phyloP scores from a whole-genome alignment of 2,888 invertebrate genomes.

The Schizotus pectinicornis region DNA sequence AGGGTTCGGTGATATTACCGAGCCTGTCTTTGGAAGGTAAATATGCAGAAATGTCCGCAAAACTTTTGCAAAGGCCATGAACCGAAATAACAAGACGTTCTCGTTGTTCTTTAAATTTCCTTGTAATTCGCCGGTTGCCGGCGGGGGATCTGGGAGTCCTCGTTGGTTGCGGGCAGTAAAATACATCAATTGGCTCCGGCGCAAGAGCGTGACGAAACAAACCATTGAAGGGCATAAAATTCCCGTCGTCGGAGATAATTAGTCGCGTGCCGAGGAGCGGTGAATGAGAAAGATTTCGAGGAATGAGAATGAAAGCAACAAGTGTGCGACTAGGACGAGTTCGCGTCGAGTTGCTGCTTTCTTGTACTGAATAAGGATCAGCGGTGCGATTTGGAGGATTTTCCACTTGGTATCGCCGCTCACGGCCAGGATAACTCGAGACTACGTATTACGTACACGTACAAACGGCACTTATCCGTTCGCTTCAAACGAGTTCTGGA shows the following conservation, averaged over 20 bases:
- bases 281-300: slow-evolving; percentile 40
- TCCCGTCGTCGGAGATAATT: slow-evolving; percentile 43
- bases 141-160: no score
- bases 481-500: slow-evolving; percentile 13
- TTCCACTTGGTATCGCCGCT: slow-evolving; percentile 29
- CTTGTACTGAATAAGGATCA: slow-evolving; percentile 30
- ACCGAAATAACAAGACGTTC: no score
- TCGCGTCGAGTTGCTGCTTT: slow-evolving; percentile 24
- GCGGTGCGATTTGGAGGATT: slow-evolving; percentile 30
- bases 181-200: no score
- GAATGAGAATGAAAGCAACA: slow-evolving; percentile 44
- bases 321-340: slow-evolving; percentile 42
- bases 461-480: slow-evolving; percentile 21
- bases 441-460: slow-evolving; percentile 25
- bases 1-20: no score
- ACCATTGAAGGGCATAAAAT: slow-evolving; percentile 40
- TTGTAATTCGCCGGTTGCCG: no score
- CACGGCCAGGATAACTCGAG: slow-evolving; percentile 25
- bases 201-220: slow-evolving; percentile 26
- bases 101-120: no score
- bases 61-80: no score
- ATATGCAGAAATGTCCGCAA: no score
- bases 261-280: slow-evolving; percentile 46
- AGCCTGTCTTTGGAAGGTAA: no score
- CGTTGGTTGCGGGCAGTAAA: no score